Conservation (phyloP, 2,797 vertebrate species). For the Coracias cyanogaster region DNA sequence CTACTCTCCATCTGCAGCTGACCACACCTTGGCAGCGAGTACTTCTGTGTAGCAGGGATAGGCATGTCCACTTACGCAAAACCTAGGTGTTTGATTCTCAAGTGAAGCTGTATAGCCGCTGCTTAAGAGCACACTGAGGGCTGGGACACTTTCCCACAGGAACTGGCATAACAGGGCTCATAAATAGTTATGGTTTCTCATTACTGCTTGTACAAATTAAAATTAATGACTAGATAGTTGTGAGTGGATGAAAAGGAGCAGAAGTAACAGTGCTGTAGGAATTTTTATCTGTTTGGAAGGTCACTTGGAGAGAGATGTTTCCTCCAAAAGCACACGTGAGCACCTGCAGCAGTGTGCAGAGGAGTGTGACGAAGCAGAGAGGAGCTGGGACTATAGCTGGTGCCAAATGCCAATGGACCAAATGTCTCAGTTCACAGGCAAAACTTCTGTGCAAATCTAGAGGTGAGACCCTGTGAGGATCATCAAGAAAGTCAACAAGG, state of each 20-base stretch:
- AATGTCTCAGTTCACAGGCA: background rate
- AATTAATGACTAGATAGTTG: background rate
- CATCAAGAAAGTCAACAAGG: background rate
- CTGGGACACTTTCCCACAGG: background rate
- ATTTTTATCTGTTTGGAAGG: background rate
- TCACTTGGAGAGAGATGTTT: background rate
- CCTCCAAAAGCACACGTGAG: fast-evolving
- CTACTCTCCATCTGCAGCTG: background rate
- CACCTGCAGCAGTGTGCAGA: background rate
- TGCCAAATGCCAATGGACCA: fast-evolving
- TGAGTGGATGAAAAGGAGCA: background rate
- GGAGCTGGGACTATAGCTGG: background rate
- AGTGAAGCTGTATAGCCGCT: background rate
- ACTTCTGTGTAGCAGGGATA: background rate
- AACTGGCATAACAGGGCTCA: background rate
- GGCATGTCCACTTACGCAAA: background rate
- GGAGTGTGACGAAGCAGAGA: background rate
- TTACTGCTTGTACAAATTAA: background rate
- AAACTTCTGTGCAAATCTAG: background rate
- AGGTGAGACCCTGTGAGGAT: background rate
- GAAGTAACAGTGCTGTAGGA: background rate
- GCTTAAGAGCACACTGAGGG: background rate
- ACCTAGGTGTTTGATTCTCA: background rate
- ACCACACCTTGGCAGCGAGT: background rate
- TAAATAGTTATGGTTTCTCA: background rate